Evolutionary conservation across 2,797 vertebrate species (phyloP).

Genomic region (Neostethus bicornis): DNA sequence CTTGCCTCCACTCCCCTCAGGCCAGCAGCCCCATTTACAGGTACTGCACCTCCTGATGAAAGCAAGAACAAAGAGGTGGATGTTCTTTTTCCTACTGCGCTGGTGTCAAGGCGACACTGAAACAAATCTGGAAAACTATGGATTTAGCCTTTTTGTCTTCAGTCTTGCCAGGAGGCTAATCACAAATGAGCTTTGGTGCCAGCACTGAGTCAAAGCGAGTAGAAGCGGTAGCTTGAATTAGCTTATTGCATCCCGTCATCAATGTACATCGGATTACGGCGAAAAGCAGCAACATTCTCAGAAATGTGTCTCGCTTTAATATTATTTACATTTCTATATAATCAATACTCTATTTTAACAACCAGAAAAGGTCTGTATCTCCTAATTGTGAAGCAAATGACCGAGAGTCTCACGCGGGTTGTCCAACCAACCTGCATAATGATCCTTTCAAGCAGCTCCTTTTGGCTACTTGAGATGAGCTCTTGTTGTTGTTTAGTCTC

Average conservation of each 20-base stretch:
- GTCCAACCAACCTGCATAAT: constrained; percentile 58
- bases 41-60: constrained; percentile 76
- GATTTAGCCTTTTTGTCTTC: constrained; percentile 61
- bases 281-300: constrained; percentile 29
- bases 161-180: constrained; percentile 49
- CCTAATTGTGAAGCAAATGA: constrained; percentile 64
- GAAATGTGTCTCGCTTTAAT: constrained; percentile 39
- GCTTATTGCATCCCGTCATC: constrained; percentile 44
- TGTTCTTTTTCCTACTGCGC: constrained; percentile 61
- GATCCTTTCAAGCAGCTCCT: constrained; percentile 59
- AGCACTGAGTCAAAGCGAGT: constrained; percentile 59
- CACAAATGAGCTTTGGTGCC: constrained; percentile 35
- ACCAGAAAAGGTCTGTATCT: constrained; percentile 59
- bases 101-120: constrained; percentile 57
- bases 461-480: constrained; percentile 74
- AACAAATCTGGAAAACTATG: constrained; percentile 63
- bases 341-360: constrained; percentile 64
- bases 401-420: constrained; percentile 37
- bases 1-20: constrained; percentile 70
- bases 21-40: constrained; percentile 75
- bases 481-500: constrained; percentile 84
- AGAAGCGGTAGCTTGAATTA: constrained; percentile 43
- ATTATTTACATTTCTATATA: constrained; percentile 62
- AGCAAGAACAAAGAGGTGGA: constrained; percentile 74
- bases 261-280: constrained; percentile 47